Evolutionary conservation across 2,888 invertebrate genomes (phyloP).

Genomic region (Drosophila neutralis): DNA sequence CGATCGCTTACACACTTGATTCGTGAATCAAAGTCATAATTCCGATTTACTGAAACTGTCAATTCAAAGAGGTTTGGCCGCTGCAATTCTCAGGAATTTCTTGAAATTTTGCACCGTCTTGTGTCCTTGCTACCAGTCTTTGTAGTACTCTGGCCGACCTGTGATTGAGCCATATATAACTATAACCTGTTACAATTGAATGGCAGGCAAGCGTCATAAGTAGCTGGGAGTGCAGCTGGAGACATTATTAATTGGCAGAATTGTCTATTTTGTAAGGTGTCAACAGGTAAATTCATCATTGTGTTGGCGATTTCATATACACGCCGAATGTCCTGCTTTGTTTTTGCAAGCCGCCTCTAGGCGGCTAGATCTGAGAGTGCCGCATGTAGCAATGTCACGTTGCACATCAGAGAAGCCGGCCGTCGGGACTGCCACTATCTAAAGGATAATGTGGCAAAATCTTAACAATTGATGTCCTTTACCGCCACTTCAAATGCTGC

Average conservation of each 20-base stretch:
- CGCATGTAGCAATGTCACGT: slow-evolving; percentile 77
- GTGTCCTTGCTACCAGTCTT: slow-evolving; percentile 29
- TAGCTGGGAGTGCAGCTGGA: slow-evolving; percentile 13
- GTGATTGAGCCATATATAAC: slow-evolving; percentile 62
- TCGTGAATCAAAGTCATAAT: slow-evolving; percentile 69
- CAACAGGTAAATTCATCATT: slow-evolving; percentile 80
- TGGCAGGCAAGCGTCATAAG: slow-evolving; percentile 40
- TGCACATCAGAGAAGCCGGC: slow-evolving; percentile 64
- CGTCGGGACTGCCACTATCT: slow-evolving; percentile 56
- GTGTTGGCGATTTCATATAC: slow-evolving; percentile 54
- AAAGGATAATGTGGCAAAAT: slow-evolving; percentile 82
- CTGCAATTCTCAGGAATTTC: slow-evolving; percentile 51
- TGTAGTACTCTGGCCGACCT: slow-evolving; percentile 20
- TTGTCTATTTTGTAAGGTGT: slow-evolving; percentile 77
- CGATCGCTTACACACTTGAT: slow-evolving; percentile 43
- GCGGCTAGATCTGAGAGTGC: slow-evolving; percentile 65
- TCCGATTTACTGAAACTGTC: slow-evolving; percentile 45
- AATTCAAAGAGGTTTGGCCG: slow-evolving; percentile 37
- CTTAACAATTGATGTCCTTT: slow-evolving; percentile 75
- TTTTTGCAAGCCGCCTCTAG: slow-evolving; percentile 55
- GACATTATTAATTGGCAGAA: slow-evolving; percentile 74
- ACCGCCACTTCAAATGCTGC: slow-evolving; percentile 71
- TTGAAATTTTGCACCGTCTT: slow-evolving; percentile 29
- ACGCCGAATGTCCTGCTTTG: slow-evolving; percentile 39
- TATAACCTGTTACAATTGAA: slow-evolving; percentile 73